Evolutionary conservation across 30 jellyfish, hydroid and myxozoan species (phyloP).

Genomic region (Aurelia aurita): DNA sequence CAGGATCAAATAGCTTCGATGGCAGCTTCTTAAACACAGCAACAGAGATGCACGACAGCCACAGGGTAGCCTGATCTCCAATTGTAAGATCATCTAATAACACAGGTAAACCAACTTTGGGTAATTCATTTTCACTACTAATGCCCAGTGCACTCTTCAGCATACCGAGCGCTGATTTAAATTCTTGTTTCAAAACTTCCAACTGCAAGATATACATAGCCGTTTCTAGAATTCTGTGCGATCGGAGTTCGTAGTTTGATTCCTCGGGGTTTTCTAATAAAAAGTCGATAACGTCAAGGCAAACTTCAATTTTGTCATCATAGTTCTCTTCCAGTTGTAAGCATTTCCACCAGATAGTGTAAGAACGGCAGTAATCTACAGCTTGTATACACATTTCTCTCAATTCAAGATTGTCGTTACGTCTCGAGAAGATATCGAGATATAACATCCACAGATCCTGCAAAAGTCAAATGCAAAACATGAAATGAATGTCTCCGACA

Average conservation of each 20-base stretch:
- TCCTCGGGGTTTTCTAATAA: constrained; percentile 54
- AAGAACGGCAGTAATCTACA: constrained; percentile 80
- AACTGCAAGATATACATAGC: constrained; percentile 58
- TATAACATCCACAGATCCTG: constrained; percentile 84
- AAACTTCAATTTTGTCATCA: constrained; percentile 75
- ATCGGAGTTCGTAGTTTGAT: constrained; percentile 10
- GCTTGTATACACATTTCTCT: constrained; percentile 93
- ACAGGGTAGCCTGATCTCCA: constrained; percentile 63
- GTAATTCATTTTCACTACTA: neutral
- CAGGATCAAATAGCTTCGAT: constrained; percentile 41
- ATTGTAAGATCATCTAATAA: constrained; percentile 29
- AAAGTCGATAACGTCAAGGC: constrained; percentile 87
- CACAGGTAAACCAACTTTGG: constrained; percentile 24
- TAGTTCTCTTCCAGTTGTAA: constrained; percentile 69
- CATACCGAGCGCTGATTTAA: constrained; percentile 12
- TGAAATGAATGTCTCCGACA: neutral
- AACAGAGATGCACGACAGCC: constrained; percentile 72
- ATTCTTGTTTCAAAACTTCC: constrained; percentile 31
- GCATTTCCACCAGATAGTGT: constrained; percentile 90
- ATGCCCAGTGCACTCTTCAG: constrained; percentile 61
- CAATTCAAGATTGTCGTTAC: constrained; percentile 55
- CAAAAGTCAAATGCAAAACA: neutral
- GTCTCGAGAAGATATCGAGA: constrained; percentile 67
- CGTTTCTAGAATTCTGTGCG: constrained; percentile 78
- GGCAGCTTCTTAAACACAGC: constrained; percentile 63